Evolutionary conservation across 1,140 invertebrate species (phyloP), one percentile per base, ranked within the genome.

Genomic region (Pogonognathellus flavescens): DNA sequence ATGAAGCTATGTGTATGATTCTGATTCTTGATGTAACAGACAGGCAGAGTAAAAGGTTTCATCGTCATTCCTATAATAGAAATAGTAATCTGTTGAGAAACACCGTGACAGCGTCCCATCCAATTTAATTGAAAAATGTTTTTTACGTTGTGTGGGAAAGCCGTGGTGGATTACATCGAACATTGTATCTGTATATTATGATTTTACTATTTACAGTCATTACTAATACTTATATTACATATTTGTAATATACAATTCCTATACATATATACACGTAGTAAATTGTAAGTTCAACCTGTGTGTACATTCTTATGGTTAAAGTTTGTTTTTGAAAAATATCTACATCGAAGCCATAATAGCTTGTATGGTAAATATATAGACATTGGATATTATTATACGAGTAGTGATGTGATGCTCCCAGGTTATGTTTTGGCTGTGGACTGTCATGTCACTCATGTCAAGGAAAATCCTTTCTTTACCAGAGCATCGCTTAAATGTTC

Each of bases 51-150:
- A 11, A 31, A 66, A 31, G 20, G 20, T 66, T 25, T 66, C 62
- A 66, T 76, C 31, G 31, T 50, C 31, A 76, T 14, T 50, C 25
- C 50, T 81, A 25, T 81, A 57, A 81, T 57, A 81, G 20, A 25
- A 81, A 66, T 13, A 22, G 50, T 55, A 22, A 81, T 81, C 53
- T 50, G 22, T 55, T 81, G 20, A 55, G 80, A 81, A 57, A 55
- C 50, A 55, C 80, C 53, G 53, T 55, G 80, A 81, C 80, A 55
- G 50, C 53, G 80, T 55, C 80, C 22, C 20, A 55, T 55, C 50
- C 50, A 81, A 81, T 55, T 57, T 81, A 76, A 76, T 76, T 55
- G 53, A 57, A 81, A 81, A 81, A 81, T 81, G 80, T 81, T 81
- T 53, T 14, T 50, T 57, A 18, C 49, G 62, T 18, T 76, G 70